A percentile compares a stretch with the other conserved stretches of the same genome.
Evolutionary conservation across 2,888 invertebrate genomes (phyloP).

Genomic region (Flabesymbios commensalis): DNA sequence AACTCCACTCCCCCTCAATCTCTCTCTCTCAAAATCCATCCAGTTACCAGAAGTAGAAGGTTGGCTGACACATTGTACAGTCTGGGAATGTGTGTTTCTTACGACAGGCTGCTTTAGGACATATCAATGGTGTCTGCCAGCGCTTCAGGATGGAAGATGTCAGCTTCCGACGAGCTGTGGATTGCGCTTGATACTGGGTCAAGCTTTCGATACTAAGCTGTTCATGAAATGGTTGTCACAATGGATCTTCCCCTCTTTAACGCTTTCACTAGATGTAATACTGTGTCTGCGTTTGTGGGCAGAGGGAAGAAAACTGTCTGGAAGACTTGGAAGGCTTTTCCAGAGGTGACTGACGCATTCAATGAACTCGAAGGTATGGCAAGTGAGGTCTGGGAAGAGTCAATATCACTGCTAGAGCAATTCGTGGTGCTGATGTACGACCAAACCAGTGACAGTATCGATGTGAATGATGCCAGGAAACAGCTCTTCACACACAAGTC

Average conservation of each 20-base stretch:
- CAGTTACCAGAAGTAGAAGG: neutral
- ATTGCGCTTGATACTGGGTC: neutral
- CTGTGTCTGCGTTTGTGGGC: neutral
- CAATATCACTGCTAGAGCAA: slow-evolving; percentile 1
- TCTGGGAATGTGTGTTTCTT: neutral
- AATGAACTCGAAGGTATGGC: neutral
- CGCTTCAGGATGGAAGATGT: neutral
- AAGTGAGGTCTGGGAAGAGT: neutral
- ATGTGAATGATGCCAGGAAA: too few species aligned
- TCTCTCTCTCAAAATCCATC: neutral
- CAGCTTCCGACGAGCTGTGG: neutral
- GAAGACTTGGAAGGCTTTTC: neutral
- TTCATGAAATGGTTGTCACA: neutral
- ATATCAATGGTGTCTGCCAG: neutral
- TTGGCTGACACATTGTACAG: neutral
- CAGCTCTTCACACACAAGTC: too few species aligned
- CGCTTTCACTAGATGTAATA: neutral
- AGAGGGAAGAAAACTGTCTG: neutral
- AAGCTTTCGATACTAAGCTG: neutral
- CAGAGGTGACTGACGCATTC: neutral
- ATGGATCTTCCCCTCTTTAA: neutral
- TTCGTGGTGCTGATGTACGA: slow-evolving; percentile 14
- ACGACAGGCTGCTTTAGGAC: neutral
- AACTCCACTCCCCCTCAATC: neutral
- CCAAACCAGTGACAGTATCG: neutral